phyloP scores from a whole-genome alignment of 2,797 vertebrate species.

The Gephyroberyx darwinii region DNA sequence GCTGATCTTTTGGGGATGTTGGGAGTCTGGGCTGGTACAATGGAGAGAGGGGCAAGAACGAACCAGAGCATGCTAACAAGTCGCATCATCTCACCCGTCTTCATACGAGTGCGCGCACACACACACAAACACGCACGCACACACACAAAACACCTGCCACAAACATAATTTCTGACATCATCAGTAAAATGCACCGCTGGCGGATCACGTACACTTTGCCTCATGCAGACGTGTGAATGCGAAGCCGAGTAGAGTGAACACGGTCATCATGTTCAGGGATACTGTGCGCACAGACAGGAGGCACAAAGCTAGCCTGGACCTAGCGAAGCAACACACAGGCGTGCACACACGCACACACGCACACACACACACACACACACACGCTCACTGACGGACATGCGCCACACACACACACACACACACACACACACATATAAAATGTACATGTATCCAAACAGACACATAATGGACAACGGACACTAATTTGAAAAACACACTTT shows the following conservation, averaged over 20 bases:
- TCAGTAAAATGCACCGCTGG: constrained; percentile 53
- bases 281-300: constrained; percentile 34
- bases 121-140: constrained; percentile 20
- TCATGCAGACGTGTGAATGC: constrained; percentile 59
- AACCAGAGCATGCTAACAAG: constrained; percentile 62
- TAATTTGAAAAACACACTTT: no score
- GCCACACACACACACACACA: constrained; percentile 1
- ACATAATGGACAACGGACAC: constrained; percentile 10
- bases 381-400: not conserved
- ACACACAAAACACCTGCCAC: not conserved
- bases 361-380: constrained; percentile 1
- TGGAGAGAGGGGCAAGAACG: constrained; percentile 12
- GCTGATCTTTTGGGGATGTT: constrained; percentile 23
- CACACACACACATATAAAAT: constrained; percentile 18
- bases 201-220: constrained; percentile 42
- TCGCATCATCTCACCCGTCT: constrained; percentile 46
- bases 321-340: not conserved
- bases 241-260: constrained; percentile 44
- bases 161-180: constrained; percentile 52
- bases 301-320: constrained; percentile 25
- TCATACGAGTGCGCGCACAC: not conserved
- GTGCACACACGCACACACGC: not conserved
- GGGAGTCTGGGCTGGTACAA: constrained; percentile 29
- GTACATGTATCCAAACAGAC: constrained; percentile 2
- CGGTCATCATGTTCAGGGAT: constrained; percentile 22